Percentiles rank a stretch among this genome's conserved stretches.
phyloP scores from a whole-genome alignment of 2,113 vertebrate species.

The Ramphastos sulfuratus region DNA sequence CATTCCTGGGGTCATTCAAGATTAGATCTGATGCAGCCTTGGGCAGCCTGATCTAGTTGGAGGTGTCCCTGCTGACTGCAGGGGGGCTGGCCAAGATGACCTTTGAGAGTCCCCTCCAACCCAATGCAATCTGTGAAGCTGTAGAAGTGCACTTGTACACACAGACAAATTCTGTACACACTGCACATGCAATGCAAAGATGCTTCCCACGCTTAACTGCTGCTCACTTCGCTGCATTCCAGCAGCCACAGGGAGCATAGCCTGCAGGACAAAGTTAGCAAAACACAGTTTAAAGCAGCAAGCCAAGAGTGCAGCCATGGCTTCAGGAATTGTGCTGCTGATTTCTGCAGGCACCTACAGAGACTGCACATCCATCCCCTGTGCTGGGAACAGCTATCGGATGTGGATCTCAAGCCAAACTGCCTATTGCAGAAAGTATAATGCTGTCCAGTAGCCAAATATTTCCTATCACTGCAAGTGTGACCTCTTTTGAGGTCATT shows the following conservation, averaged over 20 bases:
- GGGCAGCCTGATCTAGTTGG: too few species aligned
- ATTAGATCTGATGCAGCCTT: too few species aligned
- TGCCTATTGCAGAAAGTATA: neutral
- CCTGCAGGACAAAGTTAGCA: neutral
- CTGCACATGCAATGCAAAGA: neutral
- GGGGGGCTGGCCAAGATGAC: too few species aligned
- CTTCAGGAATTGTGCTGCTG: neutral
- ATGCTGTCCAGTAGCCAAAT: neutral
- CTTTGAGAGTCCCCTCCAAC: too few species aligned
- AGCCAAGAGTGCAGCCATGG: neutral
- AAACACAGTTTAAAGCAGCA: neutral
- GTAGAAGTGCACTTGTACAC: neutral
- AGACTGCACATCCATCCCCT: neutral
- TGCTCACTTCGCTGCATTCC: neutral
- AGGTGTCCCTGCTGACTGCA: too few species aligned
- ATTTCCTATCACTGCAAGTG: neutral
- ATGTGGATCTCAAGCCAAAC: neutral
- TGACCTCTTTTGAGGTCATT: neutral
- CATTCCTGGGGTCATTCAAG: too few species aligned
- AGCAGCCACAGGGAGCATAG: neutral
- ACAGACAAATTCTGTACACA: neutral
- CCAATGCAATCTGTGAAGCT: too few species aligned
- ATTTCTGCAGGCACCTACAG: neutral
- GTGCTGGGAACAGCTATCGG: rapidly evolving
- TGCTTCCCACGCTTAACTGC: neutral